These are phyloP conservation scores for Trididemnum miniatum DNA, from an alignment of 23 tunicate species.

Conservation along the genomic window DNA sequence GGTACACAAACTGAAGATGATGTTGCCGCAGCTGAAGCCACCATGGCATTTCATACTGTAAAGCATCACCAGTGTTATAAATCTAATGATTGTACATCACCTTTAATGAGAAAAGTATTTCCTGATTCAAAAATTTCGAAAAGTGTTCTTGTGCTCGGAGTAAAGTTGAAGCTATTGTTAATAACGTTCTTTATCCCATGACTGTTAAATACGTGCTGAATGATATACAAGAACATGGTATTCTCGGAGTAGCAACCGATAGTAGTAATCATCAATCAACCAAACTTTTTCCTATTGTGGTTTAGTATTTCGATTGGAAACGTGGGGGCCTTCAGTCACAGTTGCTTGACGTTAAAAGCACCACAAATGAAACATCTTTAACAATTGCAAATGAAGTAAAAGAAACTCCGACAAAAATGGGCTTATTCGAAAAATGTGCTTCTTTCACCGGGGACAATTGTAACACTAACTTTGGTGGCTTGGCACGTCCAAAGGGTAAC, in stretches of 20 bases:
- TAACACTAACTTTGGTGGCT: slow-evolving; percentile 30
- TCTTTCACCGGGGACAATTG: slow-evolving; percentile 24
- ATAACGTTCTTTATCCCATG: slow-evolving; percentile 30
- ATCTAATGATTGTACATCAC: slow-evolving; percentile 34
- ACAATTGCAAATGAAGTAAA: too few species aligned
- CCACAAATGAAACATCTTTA: too few species aligned
- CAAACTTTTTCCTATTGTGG: too few species aligned
- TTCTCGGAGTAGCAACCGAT: slow-evolving; percentile 19
- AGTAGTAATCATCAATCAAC: slow-evolving; percentile 13
- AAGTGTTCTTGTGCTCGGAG: slow-evolving; percentile 40
- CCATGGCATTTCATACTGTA: too few species aligned
- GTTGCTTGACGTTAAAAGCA: slow-evolving; percentile 3
- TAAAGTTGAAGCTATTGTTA: slow-evolving; percentile 33
- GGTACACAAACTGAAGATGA: too few species aligned
- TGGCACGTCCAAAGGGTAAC: slow-evolving; percentile 15
- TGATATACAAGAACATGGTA: background rate
- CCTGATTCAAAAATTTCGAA: slow-evolving; percentile 17
- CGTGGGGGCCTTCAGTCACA: background rate
- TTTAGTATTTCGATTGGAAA: background rate
- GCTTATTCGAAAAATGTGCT: slow-evolving; percentile 24
- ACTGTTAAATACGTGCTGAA: slow-evolving; percentile 35
- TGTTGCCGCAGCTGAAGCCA: too few species aligned
- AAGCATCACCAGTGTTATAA: slow-evolving; percentile 28
- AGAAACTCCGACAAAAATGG: slow-evolving; percentile 16
- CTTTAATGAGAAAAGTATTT: slow-evolving; percentile 10